Percentiles rank a stretch among this genome's conserved stretches.
phyloP scores from a whole-genome alignment of 1,140 invertebrate genomes.

The Pachypeltis micranthus region DNA sequence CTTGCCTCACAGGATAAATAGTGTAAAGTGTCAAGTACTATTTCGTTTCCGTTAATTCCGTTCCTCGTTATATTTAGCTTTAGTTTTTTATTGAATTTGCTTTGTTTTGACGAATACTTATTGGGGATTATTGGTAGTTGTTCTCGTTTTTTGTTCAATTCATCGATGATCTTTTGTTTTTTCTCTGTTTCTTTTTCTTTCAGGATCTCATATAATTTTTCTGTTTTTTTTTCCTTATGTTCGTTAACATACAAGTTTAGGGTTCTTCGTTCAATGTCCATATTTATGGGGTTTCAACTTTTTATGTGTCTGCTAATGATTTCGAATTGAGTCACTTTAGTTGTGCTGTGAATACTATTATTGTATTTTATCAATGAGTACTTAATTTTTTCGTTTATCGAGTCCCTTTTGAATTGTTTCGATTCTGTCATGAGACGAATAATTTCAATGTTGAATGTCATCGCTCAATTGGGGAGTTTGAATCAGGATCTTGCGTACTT shows the following conservation, averaged over 20 bases:
- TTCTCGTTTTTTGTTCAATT: background rate
- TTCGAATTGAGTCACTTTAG: constrained; percentile 16
- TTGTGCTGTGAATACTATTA: constrained; percentile 24
- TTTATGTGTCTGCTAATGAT: background rate
- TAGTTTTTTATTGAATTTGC: background rate
- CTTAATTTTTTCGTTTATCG: too few species aligned
- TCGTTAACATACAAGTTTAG: background rate
- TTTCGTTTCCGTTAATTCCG: background rate
- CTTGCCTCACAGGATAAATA: background rate
- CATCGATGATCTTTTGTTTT: too few species aligned
- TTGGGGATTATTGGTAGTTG: background rate
- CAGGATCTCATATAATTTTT: too few species aligned
- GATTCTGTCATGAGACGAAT: constrained; percentile 20
- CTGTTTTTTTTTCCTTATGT: constrained; percentile 3
- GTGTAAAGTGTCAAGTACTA: background rate
- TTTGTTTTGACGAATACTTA: background rate
- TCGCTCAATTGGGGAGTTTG: constrained; percentile 26
- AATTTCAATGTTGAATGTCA: constrained; percentile 26
- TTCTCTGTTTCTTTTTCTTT: too few species aligned
- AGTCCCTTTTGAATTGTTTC: constrained; percentile 19
- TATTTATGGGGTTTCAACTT: background rate
- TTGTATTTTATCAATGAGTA: constrained; percentile 23
- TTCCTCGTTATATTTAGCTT: background rate
- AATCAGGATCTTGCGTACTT: background rate
- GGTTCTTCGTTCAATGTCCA: too few species aligned